phyloP scores from a whole-genome alignment of 2,888 invertebrate genomes.

The Diogma glabrata region DNA sequence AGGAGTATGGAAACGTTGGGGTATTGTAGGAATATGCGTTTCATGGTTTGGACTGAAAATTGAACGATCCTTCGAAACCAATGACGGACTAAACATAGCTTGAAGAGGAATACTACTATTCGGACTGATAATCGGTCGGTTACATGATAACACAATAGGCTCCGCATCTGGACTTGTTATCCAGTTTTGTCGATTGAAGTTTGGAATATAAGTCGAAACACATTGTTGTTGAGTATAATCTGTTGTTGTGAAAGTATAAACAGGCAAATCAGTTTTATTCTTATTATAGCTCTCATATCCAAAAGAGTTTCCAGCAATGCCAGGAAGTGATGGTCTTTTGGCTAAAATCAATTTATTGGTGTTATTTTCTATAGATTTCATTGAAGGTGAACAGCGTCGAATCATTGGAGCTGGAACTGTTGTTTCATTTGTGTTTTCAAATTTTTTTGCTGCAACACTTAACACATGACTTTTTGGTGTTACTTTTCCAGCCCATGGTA shows the following conservation, averaged over 20 bases:
- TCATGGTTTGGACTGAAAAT: conserved; percentile 10
- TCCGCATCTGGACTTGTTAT: conserved; percentile 32
- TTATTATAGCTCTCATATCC: conserved; percentile 12
- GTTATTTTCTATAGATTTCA: conserved; percentile 1
- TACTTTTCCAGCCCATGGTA: conserved; percentile 39
- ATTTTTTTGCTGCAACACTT: conserved; percentile 43
- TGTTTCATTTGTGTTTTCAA: conserved; percentile 34
- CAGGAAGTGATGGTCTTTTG: conserved; percentile 34
- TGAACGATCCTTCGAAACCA: too few relatives aligned
- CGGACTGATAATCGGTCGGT: conserved; percentile 27
- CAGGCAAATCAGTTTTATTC: conserved; percentile 11
- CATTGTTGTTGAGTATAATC: conserved; percentile 38
- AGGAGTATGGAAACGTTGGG: too few relatives aligned
- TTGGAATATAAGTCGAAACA: conserved; percentile 37
- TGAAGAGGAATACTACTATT: conserved; percentile 20
- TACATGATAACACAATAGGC: conserved; percentile 30
- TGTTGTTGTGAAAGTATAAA: conserved; percentile 37
- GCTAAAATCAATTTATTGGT: conserved; percentile 8
- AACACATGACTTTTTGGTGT: conserved; percentile 39
- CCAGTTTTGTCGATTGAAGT: conserved; percentile 26
- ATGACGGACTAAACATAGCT: not conserved
- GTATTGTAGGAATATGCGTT: too few relatives aligned
- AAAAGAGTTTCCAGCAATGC: conserved; percentile 29
- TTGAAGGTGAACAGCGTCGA: conserved; percentile 16
- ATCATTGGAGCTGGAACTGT: not conserved